Conservation (phyloP, 2,113 vertebrate species). For the Forbesichthys agassizii region DNA sequence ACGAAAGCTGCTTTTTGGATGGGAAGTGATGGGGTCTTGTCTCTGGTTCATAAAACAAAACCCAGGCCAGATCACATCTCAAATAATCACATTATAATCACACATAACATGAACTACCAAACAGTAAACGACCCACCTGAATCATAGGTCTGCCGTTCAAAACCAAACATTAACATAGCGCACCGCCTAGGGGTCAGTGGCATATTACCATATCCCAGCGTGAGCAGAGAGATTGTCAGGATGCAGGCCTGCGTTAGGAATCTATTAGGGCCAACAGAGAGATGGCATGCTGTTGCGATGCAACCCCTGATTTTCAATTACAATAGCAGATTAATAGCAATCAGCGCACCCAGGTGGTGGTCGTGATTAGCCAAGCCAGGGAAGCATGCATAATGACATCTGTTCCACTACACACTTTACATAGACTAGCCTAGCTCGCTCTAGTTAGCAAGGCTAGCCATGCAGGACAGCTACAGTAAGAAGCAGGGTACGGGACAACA, state of each 20-base stretch:
- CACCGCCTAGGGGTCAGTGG: constrained; percentile 13
- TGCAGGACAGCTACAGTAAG: no score
- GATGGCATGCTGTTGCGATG: constrained; percentile 18
- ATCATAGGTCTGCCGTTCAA: constrained; percentile 15
- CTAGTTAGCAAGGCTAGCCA: no score
- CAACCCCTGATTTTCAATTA: constrained; percentile 71
- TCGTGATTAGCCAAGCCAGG: constrained; percentile 64
- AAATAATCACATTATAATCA: not conserved
- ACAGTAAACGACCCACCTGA: not conserved
- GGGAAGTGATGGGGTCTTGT: no score
- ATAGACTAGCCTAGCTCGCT: not conserved
- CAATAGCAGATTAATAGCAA: constrained; percentile 65
- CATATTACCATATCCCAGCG: constrained; percentile 3
- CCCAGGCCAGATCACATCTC: not conserved
- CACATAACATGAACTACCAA: not conserved
- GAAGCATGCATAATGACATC: constrained; percentile 61
- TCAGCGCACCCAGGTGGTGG: constrained; percentile 67
- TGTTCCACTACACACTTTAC: constrained; percentile 44
- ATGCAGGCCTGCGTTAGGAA: constrained; percentile 26
- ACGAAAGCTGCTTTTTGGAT: not conserved
- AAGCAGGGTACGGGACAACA: no score
- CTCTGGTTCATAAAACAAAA: no score
- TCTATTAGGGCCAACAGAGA: constrained; percentile 40
- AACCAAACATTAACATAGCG: constrained; percentile 2
- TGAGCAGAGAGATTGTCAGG: constrained; percentile 44